Evolutionary conservation across 2,797 vertebrate species (phyloP).

Genomic region (Tapirus indicus): DNA sequence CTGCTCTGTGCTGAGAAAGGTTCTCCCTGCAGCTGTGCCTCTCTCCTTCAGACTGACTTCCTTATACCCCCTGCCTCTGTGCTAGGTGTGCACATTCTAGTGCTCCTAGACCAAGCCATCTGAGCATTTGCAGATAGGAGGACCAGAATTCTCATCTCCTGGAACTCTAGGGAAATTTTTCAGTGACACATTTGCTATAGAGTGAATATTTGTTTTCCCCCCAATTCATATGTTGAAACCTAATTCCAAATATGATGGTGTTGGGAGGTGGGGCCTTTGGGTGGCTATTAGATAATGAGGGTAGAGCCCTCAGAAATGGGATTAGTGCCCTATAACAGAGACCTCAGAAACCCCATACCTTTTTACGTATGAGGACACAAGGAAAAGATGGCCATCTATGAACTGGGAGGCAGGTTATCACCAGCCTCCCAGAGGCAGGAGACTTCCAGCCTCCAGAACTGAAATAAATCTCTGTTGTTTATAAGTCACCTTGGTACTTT

Average conservation of each 20-base stretch:
- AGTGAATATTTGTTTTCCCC: not conserved
- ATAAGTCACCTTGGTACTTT: not conserved
- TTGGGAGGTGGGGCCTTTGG: not conserved
- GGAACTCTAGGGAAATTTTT: not conserved
- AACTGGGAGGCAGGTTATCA: not conserved
- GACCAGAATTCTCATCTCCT: slow-evolving; percentile 7
- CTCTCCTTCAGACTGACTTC: not conserved
- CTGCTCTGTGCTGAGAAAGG: slow-evolving; percentile 28
- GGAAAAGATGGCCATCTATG: not conserved
- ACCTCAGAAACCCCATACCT: not conserved
- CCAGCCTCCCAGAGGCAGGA: not conserved
- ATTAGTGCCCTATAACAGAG: not conserved
- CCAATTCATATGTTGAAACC: not conserved
- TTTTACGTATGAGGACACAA: not conserved
- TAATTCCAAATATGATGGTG: not conserved
- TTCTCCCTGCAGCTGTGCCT: not conserved
- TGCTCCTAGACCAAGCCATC: not conserved
- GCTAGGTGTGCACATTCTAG: not conserved
- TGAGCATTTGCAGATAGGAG: not conserved
- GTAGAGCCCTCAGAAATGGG: not conserved
- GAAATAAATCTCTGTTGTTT: not conserved
- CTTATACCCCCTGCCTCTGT: not conserved
- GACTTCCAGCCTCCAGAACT: not conserved
- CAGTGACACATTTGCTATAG: not conserved
- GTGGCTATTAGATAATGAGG: not conserved